Percentiles rank a stretch among this genome's conserved stretches.
These are phyloP conservation scores for Oeneis ivallda DNA, from an alignment of 2,888 invertebrate species.

Conservation along the genomic window DNA sequence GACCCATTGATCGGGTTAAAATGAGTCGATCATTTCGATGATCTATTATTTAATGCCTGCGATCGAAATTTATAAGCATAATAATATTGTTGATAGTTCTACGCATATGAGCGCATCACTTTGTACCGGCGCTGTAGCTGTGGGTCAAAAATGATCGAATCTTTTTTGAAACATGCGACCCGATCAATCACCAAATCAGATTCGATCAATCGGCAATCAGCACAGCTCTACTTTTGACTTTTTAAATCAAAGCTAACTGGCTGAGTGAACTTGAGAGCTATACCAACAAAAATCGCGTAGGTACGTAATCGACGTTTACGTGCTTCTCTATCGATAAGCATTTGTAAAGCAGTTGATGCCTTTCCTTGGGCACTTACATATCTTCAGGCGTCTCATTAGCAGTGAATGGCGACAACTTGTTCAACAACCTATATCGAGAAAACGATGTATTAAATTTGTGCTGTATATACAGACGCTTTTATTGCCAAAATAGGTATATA, in stretches of 20 bases:
- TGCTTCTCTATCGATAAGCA: conserved; percentile 64
- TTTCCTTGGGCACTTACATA: conserved; percentile 65
- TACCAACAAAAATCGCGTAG: conserved; percentile 37
- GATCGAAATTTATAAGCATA: no score
- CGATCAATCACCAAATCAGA: no score
- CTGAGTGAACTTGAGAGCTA: conserved; percentile 40
- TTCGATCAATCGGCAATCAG: no score
- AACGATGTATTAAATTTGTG: conserved; percentile 26
- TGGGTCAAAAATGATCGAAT: no score
- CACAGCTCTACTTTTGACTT: no score
- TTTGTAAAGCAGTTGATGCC: conserved; percentile 58
- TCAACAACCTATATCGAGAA: conserved; percentile 65
- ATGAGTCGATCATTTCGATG: no score
- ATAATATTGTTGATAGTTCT: no score
- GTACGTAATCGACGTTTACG: conserved; percentile 56
- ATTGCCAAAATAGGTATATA: neutral
- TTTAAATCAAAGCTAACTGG: neutral
- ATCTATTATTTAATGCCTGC: no score
- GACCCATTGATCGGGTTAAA: no score
- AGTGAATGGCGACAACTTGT: conserved; percentile 76
- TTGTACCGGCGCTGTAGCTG: no score
- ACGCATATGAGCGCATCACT: no score
- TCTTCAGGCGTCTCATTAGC: conserved; percentile 70
- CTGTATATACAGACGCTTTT: conserved; percentile 8
- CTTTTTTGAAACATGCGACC: no score